Percentiles rank a stretch among this genome's conserved stretches.
phyloP scores from a whole-genome alignment of 30 jellyfish, hydroid and myxozoan species.

The Aurelia sp. region DNA sequence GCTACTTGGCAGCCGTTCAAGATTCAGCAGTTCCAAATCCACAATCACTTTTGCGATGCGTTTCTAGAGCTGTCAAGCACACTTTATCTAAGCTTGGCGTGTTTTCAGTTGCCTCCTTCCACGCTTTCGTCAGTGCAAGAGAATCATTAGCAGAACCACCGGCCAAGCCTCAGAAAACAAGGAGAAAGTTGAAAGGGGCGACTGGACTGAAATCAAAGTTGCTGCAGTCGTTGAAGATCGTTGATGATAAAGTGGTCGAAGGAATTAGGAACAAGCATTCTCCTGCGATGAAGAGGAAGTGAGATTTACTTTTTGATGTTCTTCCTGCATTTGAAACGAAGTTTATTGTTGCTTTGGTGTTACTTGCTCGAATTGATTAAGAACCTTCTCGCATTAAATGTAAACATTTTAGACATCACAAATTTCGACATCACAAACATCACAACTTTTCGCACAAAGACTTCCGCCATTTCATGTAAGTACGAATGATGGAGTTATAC shows the following conservation, averaged over 20 bases:
- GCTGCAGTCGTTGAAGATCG: slow-evolving; percentile 78
- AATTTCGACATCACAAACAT: too few species aligned
- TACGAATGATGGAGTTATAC: too few species aligned
- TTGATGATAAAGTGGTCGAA: slow-evolving; percentile 80
- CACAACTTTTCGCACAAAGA: too few species aligned
- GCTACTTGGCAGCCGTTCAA: slow-evolving; percentile 86
- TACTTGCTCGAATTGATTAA: too few species aligned
- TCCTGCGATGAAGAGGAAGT: slow-evolving; percentile 57
- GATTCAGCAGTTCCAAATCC: slow-evolving; percentile 89
- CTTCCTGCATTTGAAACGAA: neutral
- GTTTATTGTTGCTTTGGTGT: too few species aligned
- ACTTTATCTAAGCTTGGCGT: slow-evolving; percentile 91
- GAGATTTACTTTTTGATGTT: neutral
- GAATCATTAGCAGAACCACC: slow-evolving; percentile 72
- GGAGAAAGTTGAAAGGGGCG: slow-evolving; percentile 61
- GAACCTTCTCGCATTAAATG: too few species aligned
- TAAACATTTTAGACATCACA: too few species aligned
- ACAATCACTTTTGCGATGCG: slow-evolving; percentile 83
- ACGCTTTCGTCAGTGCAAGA: slow-evolving; percentile 83
- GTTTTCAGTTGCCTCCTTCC: slow-evolving; percentile 93
- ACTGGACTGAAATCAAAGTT: slow-evolving; percentile 83
- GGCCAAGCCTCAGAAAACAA: slow-evolving; percentile 58
- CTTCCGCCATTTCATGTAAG: too few species aligned
- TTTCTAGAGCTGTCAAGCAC: slow-evolving; percentile 86
- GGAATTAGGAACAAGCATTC: slow-evolving; percentile 89